These are phyloP conservation scores for Calyptomena viridis DNA, from an alignment of 2,113 vertebrate species.

Conservation along the genomic window DNA sequence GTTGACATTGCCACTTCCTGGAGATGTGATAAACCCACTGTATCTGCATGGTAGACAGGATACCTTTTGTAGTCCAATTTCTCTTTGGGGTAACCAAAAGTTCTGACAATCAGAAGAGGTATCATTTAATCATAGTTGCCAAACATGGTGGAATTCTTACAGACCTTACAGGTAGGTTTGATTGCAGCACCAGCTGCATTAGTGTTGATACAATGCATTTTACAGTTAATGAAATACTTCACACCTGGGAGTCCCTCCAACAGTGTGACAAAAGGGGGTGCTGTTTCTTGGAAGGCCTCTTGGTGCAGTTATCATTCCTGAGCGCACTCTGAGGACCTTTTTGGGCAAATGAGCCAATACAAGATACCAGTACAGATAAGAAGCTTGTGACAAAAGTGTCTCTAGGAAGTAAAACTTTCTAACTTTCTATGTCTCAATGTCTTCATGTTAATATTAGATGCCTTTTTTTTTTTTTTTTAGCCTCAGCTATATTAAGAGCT, in stretches of 20 bases:
- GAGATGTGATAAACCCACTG: neutral
- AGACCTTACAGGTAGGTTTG: neutral
- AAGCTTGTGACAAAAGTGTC: neutral
- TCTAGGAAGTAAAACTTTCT: neutral
- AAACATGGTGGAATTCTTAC: neutral
- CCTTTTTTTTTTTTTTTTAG: neutral
- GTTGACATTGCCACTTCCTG: neutral
- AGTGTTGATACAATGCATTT: neutral
- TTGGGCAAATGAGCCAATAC: neutral
- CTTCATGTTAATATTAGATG: neutral
- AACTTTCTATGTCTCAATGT: neutral
- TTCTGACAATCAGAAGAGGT: neutral
- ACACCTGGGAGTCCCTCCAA: neutral
- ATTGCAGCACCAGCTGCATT: neutral
- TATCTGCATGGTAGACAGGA: neutral
- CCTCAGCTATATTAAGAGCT: neutral
- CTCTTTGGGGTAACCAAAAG: neutral
- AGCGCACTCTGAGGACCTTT: neutral
- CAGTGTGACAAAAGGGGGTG: neutral
- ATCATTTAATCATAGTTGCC: neutral
- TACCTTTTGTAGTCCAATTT: neutral
- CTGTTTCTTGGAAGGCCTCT: neutral
- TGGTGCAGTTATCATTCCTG: no score
- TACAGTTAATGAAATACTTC: neutral
- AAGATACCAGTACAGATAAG: neutral